These are phyloP conservation scores for Darevskia nairensis DNA, from an alignment of 2,797 vertebrate genomes.

Conservation along the genomic window DNA sequence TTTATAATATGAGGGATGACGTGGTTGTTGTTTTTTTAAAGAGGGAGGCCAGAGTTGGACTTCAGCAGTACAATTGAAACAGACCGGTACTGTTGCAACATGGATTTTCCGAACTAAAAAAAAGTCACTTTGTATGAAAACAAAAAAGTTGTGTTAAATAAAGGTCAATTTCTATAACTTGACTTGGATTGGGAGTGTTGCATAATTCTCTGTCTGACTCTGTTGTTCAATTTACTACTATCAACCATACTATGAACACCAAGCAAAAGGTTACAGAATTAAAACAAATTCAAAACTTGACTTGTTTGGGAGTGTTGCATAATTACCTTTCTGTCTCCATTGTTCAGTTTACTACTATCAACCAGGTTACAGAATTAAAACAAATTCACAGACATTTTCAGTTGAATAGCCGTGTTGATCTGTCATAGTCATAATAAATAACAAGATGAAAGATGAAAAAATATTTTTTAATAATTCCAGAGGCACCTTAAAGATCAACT, in stretches of 20 bases:
- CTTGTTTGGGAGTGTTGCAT: not conserved
- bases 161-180: slow-evolving; percentile 89
- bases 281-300: slow-evolving; percentile 12
- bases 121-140: slow-evolving; percentile 89
- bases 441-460: no score
- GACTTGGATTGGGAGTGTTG: not conserved
- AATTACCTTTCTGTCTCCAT: not conserved
- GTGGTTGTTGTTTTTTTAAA: slow-evolving; percentile 59
- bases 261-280: not conserved
- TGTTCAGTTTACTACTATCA: not conserved
- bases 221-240: not conserved
- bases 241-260: not conserved
- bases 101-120: slow-evolving; percentile 87
- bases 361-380: not conserved
- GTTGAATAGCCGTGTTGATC: no score
- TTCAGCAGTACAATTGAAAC: slow-evolving; percentile 76
- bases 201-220: not conserved
- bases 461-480: no score
- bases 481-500: no score
- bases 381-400: not conserved
- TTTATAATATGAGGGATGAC: not conserved
- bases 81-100: slow-evolving; percentile 89
- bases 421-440: no score
- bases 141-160: slow-evolving; percentile 88
- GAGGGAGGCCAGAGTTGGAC: slow-evolving; percentile 54